Evolutionary conservation across 2,797 vertebrate genomes (phyloP).

Genomic region (Hyperoplus lanceolatus): DNA sequence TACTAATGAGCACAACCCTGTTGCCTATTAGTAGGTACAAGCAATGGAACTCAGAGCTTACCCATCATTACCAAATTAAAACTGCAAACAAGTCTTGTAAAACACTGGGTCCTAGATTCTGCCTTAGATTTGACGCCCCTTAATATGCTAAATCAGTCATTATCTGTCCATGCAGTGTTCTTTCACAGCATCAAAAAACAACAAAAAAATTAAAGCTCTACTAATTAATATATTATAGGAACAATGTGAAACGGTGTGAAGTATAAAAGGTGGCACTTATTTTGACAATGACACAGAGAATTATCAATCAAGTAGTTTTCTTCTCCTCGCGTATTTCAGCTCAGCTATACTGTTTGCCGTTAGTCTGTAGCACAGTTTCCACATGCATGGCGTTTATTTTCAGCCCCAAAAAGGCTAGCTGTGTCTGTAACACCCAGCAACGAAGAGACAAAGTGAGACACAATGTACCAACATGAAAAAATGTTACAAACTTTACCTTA

Average conservation of each 20-base stretch:
- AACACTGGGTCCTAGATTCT: conserved; percentile 21
- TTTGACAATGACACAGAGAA: neutral
- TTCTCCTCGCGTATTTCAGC: neutral
- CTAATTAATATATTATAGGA: neutral
- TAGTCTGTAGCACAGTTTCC: neutral
- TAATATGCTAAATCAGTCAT: neutral
- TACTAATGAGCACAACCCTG: conserved; percentile 74
- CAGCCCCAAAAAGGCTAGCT: neutral
- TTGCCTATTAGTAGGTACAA: conserved; percentile 65
- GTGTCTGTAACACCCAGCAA: neutral
- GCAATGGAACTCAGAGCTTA: conserved; percentile 53
- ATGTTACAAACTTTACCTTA: conserved; percentile 10
- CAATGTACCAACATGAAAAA: conserved; percentile 11
- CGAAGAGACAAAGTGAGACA: neutral
- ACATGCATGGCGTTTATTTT: neutral
- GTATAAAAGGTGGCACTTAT: conserved; percentile 1
- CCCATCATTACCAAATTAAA: conserved; percentile 57
- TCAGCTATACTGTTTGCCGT: neutral
- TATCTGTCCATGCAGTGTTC: neutral
- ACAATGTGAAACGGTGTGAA: neutral
- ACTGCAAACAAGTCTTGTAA: conserved; percentile 55
- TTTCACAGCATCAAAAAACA: conserved; percentile 9
- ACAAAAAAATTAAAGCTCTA: conserved; percentile 2
- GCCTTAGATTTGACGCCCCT: conserved; percentile 2
- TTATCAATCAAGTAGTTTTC: neutral